phyloP scores from a whole-genome alignment of 1,140 invertebrate genomes.

The Aphelinus certus region DNA sequence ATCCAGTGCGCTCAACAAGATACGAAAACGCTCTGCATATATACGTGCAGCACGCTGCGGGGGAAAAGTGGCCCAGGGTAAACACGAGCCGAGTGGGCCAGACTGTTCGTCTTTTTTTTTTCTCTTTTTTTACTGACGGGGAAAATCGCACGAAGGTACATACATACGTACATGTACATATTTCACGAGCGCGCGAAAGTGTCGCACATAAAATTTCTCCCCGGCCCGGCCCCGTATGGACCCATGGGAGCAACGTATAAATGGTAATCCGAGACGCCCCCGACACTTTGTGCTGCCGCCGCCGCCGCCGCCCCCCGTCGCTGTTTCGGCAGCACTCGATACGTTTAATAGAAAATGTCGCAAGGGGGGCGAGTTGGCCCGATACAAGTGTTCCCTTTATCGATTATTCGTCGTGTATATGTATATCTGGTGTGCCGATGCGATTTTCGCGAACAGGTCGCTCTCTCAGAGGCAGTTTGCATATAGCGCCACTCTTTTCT shows the following conservation, averaged over 20 bases:
- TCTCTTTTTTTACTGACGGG: conserved; percentile 42
- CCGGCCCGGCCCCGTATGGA: conserved; percentile 27
- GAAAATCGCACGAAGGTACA: conserved; percentile 46
- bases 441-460: too few species aligned
- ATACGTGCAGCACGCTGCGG: conserved; percentile 37
- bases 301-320: background rate
- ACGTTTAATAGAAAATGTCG: background rate
- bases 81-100: too few species aligned
- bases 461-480: too few species aligned
- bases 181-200: conserved; percentile 41
- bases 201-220: conserved; percentile 15
- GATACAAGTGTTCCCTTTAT: too few species aligned
- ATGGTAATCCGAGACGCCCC: conserved; percentile 26
- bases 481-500: too few species aligned
- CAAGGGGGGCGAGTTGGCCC: too few species aligned
- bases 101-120: background rate
- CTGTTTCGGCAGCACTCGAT: background rate
- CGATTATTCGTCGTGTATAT: too few species aligned
- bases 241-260: background rate
- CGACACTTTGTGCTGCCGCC: background rate
- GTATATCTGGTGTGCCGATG: too few species aligned
- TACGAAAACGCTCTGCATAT: too few species aligned
- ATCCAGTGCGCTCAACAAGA: too few species aligned
- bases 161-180: conserved; percentile 23
- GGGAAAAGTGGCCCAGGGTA: conserved; percentile 37